These are phyloP conservation scores for Thripadectes ignobilis DNA, from an alignment of 2,797 vertebrate species.

Conservation along the genomic window DNA sequence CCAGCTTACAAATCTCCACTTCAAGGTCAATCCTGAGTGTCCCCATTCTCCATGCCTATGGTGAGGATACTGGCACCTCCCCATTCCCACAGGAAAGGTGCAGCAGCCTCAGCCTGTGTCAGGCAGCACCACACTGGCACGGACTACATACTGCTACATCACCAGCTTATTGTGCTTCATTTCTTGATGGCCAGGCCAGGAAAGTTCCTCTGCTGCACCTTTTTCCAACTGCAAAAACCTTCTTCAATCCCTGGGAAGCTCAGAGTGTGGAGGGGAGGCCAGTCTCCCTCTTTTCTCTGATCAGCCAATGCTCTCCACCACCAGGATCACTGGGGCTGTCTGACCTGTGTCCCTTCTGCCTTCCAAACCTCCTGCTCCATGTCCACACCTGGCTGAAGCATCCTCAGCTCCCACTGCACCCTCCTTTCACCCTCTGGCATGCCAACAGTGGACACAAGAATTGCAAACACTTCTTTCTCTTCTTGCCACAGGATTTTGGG, in stretches of 20 bases:
- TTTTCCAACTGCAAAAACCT: not conserved
- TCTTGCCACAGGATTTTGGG: not conserved
- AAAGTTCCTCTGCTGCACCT: not conserved
- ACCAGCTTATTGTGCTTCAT: accelerated
- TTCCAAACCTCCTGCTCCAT: not conserved
- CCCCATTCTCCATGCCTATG: accelerated
- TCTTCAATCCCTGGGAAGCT: not conserved
- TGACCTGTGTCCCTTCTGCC: not conserved
- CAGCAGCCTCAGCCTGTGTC: not conserved
- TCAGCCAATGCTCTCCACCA: not conserved
- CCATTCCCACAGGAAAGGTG: not conserved
- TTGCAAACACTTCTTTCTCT: not conserved
- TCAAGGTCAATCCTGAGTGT: not conserved
- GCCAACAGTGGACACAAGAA: not conserved
- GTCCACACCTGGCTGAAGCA: not conserved
- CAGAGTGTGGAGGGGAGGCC: not conserved
- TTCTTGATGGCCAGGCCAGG: not conserved
- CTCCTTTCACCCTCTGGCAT: accelerated
- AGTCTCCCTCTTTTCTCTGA: not conserved
- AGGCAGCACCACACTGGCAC: not conserved
- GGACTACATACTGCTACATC: accelerated
- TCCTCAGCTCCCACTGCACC: not conserved
- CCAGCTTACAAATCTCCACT: not conserved
- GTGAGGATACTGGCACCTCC: not conserved
- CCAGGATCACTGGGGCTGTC: accelerated